Conservation (phyloP, 2,797 vertebrate species). For the Acomys russatus region DNA sequence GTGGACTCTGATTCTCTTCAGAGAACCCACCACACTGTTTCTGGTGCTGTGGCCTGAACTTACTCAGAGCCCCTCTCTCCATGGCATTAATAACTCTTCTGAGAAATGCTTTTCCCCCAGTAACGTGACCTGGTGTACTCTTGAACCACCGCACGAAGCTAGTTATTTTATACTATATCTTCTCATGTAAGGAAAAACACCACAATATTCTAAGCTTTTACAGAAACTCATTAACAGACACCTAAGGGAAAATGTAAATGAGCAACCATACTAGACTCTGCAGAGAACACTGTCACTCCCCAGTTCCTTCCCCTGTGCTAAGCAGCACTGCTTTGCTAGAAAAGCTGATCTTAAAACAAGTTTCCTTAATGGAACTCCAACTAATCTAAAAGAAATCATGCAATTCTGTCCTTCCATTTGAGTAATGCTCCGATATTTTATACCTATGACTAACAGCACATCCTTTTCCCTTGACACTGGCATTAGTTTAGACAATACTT, state of each 20-base stretch:
- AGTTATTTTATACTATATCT: conserved; percentile 63
- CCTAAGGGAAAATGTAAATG: conserved; percentile 59
- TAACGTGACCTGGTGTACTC: background rate
- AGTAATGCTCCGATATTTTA: conserved; percentile 37
- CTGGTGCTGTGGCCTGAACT: background rate
- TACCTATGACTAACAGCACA: conserved; percentile 33
- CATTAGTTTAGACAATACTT: conserved; percentile 47
- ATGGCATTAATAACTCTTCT: background rate
- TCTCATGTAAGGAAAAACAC: conserved; percentile 66
- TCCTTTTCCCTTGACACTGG: conserved; percentile 17
- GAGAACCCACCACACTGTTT: background rate
- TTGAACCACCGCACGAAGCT: background rate
- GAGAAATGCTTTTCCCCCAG: background rate
- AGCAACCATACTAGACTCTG: background rate
- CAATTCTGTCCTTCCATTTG: conserved; percentile 26
- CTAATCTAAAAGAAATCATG: conserved; percentile 35
- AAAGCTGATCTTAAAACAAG: conserved; percentile 28
- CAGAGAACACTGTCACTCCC: conserved; percentile 20
- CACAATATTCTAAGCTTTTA: background rate
- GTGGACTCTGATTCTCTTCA: background rate
- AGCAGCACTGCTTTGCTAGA: conserved; percentile 51
- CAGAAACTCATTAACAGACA: conserved; percentile 38
- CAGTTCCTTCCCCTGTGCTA: background rate
- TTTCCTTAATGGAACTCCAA: conserved; percentile 42
- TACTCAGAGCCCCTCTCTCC: background rate